Evolutionary conservation across 2,113 vertebrate species (phyloP).

Genomic region (Corythoichthys haematopterus): DNA sequence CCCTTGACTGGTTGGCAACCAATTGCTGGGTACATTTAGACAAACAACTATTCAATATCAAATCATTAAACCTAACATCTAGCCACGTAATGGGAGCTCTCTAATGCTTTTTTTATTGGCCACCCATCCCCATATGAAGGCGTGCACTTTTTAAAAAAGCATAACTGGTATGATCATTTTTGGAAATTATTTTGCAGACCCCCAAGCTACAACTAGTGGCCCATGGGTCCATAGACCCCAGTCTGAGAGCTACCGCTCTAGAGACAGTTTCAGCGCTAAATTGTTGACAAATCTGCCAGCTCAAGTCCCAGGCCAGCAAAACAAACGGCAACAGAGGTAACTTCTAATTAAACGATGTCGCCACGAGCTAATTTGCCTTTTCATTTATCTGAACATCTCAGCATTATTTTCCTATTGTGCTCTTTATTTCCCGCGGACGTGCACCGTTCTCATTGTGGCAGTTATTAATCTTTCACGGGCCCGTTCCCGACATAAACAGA

Average conservation of each 20-base stretch:
- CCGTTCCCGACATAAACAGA: conserved; percentile 19
- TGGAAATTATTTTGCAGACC: neutral
- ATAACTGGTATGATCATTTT: neutral
- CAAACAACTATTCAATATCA: no score
- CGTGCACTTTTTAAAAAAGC: neutral
- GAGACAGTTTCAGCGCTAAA: neutral
- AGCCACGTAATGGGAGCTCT: no score
- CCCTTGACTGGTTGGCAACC: no score
- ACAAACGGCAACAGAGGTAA: conserved; percentile 48
- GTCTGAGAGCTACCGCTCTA: neutral
- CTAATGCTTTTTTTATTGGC: no score
- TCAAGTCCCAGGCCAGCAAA: conserved; percentile 30
- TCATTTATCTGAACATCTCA: conserved; percentile 46
- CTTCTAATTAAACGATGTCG: conserved; percentile 58
- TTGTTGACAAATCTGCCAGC: neutral
- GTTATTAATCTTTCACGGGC: conserved; percentile 55
- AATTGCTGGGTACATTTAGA: no score
- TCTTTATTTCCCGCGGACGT: conserved; percentile 16
- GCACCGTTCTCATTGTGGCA: conserved; percentile 25
- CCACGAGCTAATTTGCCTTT: conserved; percentile 49
- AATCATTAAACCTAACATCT: no score
- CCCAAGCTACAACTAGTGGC: neutral
- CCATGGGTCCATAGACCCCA: neutral
- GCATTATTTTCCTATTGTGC: conserved; percentile 29
- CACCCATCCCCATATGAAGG: neutral